phyloP scores from a whole-genome alignment of 2,888 invertebrate species.

The Argyresthia goedartella region DNA sequence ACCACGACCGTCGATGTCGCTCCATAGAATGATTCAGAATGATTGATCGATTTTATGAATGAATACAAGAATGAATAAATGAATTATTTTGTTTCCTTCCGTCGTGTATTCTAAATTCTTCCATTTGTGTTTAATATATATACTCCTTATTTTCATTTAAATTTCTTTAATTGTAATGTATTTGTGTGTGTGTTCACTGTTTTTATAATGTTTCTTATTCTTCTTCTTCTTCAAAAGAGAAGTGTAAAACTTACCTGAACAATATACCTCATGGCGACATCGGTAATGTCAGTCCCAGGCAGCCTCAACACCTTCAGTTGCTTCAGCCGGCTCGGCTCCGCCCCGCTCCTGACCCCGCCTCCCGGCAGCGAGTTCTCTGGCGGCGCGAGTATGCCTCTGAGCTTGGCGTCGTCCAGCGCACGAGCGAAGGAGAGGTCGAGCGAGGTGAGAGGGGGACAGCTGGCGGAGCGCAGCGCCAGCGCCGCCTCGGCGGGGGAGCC shows the following conservation, averaged over 20 bases:
- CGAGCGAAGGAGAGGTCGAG: conserved; percentile 90
- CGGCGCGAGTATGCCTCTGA: conserved; percentile 88
- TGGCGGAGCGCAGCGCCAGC: conserved; percentile 83
- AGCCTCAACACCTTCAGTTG: conserved; percentile 81
- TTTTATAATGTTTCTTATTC: no score
- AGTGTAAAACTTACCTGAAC: conserved; percentile 58
- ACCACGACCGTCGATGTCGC: no score
- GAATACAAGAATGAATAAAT: no score
- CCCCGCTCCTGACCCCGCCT: conserved; percentile 48
- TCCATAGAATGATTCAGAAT: no score
- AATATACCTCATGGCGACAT: conserved; percentile 78
- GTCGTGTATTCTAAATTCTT: no score
- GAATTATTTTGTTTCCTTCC: no score
- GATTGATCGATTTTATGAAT: no score
- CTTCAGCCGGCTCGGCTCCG: conserved; percentile 70
- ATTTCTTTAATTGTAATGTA: no score
- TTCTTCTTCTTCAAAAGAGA: no score
- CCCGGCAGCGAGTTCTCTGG: conserved; percentile 86
- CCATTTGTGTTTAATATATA: no score
- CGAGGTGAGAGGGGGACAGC: conserved; percentile 82
- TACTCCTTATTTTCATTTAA: no score
- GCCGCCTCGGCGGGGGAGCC: conserved; percentile 84
- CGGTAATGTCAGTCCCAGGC: conserved; percentile 91
- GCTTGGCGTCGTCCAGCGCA: conserved; percentile 85
- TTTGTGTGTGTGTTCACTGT: no score